Evolutionary conservation across 2,888 invertebrate species (phyloP).

Genomic region (Drosophila greeni): DNA sequence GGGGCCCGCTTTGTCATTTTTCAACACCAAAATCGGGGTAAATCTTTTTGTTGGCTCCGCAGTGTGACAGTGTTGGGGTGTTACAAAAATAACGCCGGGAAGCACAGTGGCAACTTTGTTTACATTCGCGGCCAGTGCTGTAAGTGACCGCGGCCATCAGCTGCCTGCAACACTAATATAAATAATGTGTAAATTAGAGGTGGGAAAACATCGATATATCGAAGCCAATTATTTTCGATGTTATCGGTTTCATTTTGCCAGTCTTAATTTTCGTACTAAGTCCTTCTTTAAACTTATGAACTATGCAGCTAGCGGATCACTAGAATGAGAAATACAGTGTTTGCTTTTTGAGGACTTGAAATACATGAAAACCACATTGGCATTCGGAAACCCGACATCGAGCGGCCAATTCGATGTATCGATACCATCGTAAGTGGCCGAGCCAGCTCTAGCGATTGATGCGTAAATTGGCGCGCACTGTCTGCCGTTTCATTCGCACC

Average conservation of each 20-base stretch:
- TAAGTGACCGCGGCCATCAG: neutral
- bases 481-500: constrained; percentile 68
- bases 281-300: neutral
- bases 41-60: constrained; percentile 12
- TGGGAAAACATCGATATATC: neutral
- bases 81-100: constrained; percentile 13
- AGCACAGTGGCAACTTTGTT: constrained; percentile 44
- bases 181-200: constrained; percentile 72
- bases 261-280: neutral
- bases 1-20: constrained; percentile 24
- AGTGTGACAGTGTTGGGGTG: constrained; percentile 17
- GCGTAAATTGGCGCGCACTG: constrained; percentile 74
- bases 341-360: neutral
- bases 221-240: neutral
- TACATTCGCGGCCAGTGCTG: constrained; percentile 43
- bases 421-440: neutral
- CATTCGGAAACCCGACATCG: neutral
- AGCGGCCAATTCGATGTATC: neutral
- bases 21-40: constrained; percentile 6
- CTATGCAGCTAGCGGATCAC: no score
- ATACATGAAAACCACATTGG: no score
- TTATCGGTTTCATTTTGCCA: neutral
- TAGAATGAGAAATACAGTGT: no score
- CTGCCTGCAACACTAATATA: constrained; percentile 52
- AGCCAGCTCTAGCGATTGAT: constrained; percentile 49